Percentiles rank a stretch among this genome's conserved stretches.
These are phyloP conservation scores for Pangasius krempfi DNA, from an alignment of 2,797 vertebrate genomes.

Conservation along the genomic window DNA sequence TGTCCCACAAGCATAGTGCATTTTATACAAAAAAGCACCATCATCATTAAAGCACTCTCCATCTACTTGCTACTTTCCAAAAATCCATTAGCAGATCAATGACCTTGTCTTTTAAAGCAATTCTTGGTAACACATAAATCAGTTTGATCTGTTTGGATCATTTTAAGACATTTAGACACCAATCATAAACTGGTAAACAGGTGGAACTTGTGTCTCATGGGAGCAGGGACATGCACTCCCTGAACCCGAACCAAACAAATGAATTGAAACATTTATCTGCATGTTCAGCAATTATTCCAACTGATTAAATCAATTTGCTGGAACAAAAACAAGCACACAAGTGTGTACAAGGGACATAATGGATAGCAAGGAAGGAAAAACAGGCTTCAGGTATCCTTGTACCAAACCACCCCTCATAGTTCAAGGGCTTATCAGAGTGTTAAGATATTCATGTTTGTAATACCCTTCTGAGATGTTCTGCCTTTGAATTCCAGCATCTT, in stretches of 20 bases:
- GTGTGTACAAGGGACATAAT: constrained; percentile 62
- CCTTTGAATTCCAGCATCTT: constrained; percentile 21
- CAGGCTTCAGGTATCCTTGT: background rate
- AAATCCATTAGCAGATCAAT: constrained; percentile 1
- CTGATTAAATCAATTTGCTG: constrained; percentile 74
- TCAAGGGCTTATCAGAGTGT: constrained; percentile 8
- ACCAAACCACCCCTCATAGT: background rate
- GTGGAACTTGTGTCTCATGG: constrained; percentile 14
- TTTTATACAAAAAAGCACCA: background rate
- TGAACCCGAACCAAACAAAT: constrained; percentile 68
- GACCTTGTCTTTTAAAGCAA: constrained; percentile 32
- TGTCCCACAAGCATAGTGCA: background rate
- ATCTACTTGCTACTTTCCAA: background rate
- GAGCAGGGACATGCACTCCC: constrained; percentile 22
- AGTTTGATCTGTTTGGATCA: constrained; percentile 29
- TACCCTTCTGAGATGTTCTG: constrained; percentile 30
- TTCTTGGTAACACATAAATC: constrained; percentile 42
- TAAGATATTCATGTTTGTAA: constrained; percentile 32
- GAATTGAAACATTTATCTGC: constrained; percentile 69
- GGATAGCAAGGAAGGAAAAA: background rate
- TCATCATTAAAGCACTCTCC: background rate
- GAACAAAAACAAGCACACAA: constrained; percentile 72
- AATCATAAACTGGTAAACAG: constrained; percentile 46
- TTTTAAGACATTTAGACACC: constrained; percentile 28
- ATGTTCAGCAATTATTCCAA: constrained; percentile 74